Conservation (phyloP, 2,888 invertebrate species). For the Cactoblastis cactorum region DNA sequence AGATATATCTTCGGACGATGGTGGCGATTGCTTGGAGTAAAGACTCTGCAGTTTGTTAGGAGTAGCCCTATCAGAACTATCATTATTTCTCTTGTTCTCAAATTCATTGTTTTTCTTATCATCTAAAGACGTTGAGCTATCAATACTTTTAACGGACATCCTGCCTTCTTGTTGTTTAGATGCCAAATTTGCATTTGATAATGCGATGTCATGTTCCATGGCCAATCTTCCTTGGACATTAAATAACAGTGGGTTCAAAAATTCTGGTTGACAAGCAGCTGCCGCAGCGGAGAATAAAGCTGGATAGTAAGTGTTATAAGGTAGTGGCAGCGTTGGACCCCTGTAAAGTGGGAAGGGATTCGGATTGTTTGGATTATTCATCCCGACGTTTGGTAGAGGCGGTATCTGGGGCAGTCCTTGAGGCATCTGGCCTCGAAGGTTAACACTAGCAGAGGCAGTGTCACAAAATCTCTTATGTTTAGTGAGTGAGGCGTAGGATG, state of each 20-base stretch:
- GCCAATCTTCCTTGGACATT: slow-evolving; percentile 76
- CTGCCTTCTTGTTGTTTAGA: slow-evolving; percentile 71
- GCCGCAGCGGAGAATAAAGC: slow-evolving; percentile 73
- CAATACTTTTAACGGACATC: slow-evolving; percentile 67
- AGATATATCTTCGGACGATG: slow-evolving; percentile 82
- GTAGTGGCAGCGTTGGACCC: slow-evolving; percentile 81
- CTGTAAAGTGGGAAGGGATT: slow-evolving; percentile 87
- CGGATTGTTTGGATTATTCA: slow-evolving; percentile 63
- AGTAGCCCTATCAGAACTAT: slow-evolving; percentile 70
- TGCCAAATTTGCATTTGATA: slow-evolving; percentile 74
- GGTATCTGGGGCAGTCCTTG: slow-evolving; percentile 65
- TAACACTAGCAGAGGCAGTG: slow-evolving; percentile 80
- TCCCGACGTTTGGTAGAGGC: slow-evolving; percentile 60
- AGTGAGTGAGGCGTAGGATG: slow-evolving; percentile 92
- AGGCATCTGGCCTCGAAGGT: slow-evolving; percentile 67
- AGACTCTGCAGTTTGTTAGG: slow-evolving; percentile 72
- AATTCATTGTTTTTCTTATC: slow-evolving; percentile 62
- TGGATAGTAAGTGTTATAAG: slow-evolving; percentile 82
- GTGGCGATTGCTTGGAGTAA: slow-evolving; percentile 81
- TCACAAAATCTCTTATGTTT: slow-evolving; percentile 99
- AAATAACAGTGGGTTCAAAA: slow-evolving; percentile 83
- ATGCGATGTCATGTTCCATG: slow-evolving; percentile 72
- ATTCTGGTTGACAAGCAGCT: slow-evolving; percentile 79
- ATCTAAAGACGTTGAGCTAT: slow-evolving; percentile 64
- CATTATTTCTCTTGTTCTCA: slow-evolving; percentile 49